phyloP scores from a whole-genome alignment of 2,797 vertebrate species.

The Paratrypauchen microcephalus region DNA sequence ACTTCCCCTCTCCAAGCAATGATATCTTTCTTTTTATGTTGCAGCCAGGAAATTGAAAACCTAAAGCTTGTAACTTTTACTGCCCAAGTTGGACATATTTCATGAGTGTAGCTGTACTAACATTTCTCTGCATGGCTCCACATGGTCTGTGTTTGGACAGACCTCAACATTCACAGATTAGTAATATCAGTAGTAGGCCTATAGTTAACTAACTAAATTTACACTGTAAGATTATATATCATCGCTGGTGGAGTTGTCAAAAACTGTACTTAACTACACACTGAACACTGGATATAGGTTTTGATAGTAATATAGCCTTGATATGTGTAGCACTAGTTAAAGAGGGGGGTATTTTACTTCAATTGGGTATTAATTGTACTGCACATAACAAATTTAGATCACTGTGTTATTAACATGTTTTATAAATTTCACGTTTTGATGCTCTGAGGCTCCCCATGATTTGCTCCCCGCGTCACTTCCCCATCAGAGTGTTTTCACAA shows the following conservation, averaged over 20 bases:
- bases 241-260: background rate
- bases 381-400: too few relatives aligned
- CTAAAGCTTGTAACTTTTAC: conserved; percentile 2
- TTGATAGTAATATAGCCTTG: background rate
- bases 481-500: too few relatives aligned
- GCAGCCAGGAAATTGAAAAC: background rate
- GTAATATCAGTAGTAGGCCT: background rate
- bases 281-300: background rate
- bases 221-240: background rate
- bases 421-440: too few relatives aligned
- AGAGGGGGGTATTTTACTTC: too few relatives aligned
- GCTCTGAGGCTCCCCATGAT: too few relatives aligned
- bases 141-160: background rate
- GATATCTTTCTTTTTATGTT: conserved; percentile 6
- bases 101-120: background rate
- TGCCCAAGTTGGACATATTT: background rate
- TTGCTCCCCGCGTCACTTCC: too few relatives aligned
- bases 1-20: background rate
- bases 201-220: background rate
- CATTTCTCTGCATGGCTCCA: background rate
- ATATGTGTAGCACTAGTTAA: background rate
- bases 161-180: conserved; percentile 2
- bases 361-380: too few relatives aligned
- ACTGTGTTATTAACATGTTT: too few relatives aligned
- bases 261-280: background rate